These are phyloP conservation scores for Phthorimaea operculella DNA, from an alignment of 1,140 invertebrate genomes.

Conservation along the genomic window DNA sequence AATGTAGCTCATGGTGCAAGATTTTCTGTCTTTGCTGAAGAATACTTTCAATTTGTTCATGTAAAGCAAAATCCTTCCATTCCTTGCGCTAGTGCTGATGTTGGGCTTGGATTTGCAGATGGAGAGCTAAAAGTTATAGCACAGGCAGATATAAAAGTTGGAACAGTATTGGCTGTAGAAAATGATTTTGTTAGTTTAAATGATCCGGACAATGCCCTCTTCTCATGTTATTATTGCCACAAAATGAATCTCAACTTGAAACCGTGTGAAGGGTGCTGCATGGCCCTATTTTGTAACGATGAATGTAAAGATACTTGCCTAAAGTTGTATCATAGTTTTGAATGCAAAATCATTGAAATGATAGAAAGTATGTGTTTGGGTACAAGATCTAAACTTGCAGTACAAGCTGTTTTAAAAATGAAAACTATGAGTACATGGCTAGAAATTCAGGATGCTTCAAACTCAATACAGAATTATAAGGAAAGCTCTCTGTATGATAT, in stretches of 20 bases:
- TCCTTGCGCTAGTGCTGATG: conserved; percentile 10
- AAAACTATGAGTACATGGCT: conserved; percentile 9
- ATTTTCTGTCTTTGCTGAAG: background rate
- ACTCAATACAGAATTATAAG: background rate
- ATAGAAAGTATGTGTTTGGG: background rate
- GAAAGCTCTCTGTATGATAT: conserved; percentile 8
- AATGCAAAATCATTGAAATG: conserved; percentile 9
- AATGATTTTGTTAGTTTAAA: conserved; percentile 1
- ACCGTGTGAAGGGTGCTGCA: conserved; percentile 13
- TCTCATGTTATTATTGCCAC: conserved; percentile 10
- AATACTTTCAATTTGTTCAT: conserved; percentile 5
- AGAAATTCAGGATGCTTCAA: conserved; percentile 7
- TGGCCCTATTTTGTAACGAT: conserved; percentile 13
- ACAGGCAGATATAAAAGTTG: conserved; percentile 9
- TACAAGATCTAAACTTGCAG: background rate
- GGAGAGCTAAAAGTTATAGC: conserved; percentile 13
- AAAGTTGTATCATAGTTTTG: conserved; percentile 8
- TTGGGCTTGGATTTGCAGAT: conserved; percentile 8
- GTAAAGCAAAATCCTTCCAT: conserved; percentile 5
- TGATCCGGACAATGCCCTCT: background rate
- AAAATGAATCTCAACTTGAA: conserved; percentile 9
- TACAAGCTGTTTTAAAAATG: conserved; percentile 14
- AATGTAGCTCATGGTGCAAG: background rate
- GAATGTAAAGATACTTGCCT: conserved; percentile 12
- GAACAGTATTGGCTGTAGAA: conserved; percentile 8